Evolutionary conservation across 1,140 invertebrate genomes (phyloP), one percentile per base, ranked within the genome.

Genomic region (Ditylenchus dipsaci): DNA sequence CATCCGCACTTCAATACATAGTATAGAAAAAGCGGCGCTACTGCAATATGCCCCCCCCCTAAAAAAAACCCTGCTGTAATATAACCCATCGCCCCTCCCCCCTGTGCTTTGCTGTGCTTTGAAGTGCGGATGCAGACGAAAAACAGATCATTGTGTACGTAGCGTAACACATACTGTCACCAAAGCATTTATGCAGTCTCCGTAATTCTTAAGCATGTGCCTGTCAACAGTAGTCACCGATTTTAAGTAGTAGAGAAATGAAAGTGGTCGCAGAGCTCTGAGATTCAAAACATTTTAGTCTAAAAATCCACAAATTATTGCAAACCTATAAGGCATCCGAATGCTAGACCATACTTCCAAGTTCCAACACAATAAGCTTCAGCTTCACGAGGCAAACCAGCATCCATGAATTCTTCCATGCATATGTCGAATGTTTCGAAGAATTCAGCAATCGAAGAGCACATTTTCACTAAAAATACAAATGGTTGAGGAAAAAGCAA

Each of bases 381-480:
- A 27, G 68, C 68, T 33, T 70, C 68, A 19, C 68, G 65, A 9
- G 64, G 42, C 13, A 57, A 42, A 9, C 68, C 68, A 38, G 43
- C 65, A 8, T 70, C 68, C 43, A 70, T 47, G 19, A 43, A 58
- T 30, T 70, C 68, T 49, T 49, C 53, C 15, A 29, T 30, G 67
- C 60, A 70, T 17, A 15, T 58, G 19, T 49, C 27, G 19, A 23
- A 38, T 11, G 57, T 42, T 61, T 70, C 68, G 53, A 67, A 56
- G 11, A 70, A 70, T n/a, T 70, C 68, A 26, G 60, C 68, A 43
- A 70, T 33, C 15, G 68, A 19, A 17, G 57, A 69, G 17, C 47
- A 70, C 45, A 71, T 49, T 27, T 47, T 53, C 19, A 66, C 68
- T 70, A 26, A 53, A 69, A 45, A 13, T 3, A 65, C 67, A 21